Evolutionary conservation across 2,113 vertebrate species (phyloP), one percentile per base, ranked within the genome.

Genomic region (Sturnus vulgaris): DNA sequence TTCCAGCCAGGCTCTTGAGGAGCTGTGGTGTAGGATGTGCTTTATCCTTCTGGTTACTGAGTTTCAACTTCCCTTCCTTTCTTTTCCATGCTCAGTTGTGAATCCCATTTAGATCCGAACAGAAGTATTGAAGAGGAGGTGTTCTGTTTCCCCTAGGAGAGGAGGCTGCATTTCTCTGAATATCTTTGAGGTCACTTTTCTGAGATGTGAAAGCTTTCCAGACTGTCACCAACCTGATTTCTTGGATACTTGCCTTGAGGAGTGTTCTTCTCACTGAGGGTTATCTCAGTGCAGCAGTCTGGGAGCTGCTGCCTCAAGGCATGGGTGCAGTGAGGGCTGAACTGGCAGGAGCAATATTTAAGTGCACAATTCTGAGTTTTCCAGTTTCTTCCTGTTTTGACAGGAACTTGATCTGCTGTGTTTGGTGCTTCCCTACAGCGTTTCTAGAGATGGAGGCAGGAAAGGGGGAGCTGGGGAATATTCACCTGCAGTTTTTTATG

Each of bases 261-360:
- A 63, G 7, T 0, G 0, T 3, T 65, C 27, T 50, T 73, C 50
- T 75, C 5, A 0, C 40, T 18, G n/a, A n/a, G 40, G 12, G 47
- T 40, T 68, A 35, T 71, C 56, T 78, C 27, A 16, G 57, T 40
- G 28, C 61, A 27, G 5, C 2, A 9, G 40, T 86, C 35, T 37
- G 59, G 37, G 40, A 56, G n/a, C 64, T 72, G 63, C 55, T 22
- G 15, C 42, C 70, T 88, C 60, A n/a, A 25, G 72, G 65, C 24
- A 2, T 21, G n/a, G 12, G 13, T 10, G 8, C 66, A 23, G 10
- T 5, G 40, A 70, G 64, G 52, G n/a, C 68, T 52, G 35, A 50
- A 25, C 37, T 65, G 59, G 33, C 66, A 70, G 79, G 63, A 93
- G 31, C 28, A 14, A 1, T 13, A 12, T 37, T 46, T 4, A 44